Percentiles rank a stretch among this genome's conserved stretches.
Conservation (phyloP, 2,888 invertebrate species). For the Sylvicola fuscatus region DNA sequence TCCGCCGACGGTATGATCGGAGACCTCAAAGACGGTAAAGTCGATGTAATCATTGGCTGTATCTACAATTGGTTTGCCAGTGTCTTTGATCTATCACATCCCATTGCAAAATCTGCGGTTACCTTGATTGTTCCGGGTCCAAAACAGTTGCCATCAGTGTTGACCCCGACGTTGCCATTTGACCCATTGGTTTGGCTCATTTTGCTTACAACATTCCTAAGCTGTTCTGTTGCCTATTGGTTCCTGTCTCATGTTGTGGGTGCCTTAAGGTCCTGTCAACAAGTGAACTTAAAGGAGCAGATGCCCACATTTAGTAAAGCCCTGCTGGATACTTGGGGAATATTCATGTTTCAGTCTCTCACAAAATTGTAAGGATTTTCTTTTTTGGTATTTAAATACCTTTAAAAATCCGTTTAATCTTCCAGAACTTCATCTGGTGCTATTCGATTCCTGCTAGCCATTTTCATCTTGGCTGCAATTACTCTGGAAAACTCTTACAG, state of each 20-base stretch:
- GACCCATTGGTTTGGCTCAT: too few relatives aligned
- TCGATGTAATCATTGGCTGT: conserved; percentile 20
- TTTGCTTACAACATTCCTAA: too few relatives aligned
- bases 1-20: conserved; percentile 19
- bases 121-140: conserved; percentile 20
- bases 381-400: background rate
- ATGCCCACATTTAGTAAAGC: too few relatives aligned
- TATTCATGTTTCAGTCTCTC: too few relatives aligned
- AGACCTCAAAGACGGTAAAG: conserved; percentile 16
- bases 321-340: too few relatives aligned
- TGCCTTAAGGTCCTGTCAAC: too few relatives aligned
- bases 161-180: too few relatives aligned
- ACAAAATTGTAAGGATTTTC: background rate
- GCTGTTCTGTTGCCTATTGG: too few relatives aligned
- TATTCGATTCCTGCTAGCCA: conserved; percentile 16
- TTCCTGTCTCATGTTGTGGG: too few relatives aligned
- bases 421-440: conserved; percentile 14
- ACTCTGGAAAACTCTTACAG: conserved; percentile 22
- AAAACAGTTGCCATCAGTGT: too few relatives aligned
- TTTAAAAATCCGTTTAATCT: background rate
- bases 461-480: conserved; percentile 17
- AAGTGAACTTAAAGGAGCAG: too few relatives aligned
- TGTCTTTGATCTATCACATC: conserved; percentile 18
- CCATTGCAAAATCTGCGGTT: conserved; percentile 19
- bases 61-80: conserved; percentile 22